Evolutionary conservation across 2,888 invertebrate species (phyloP).

Genomic region (Eupithecia centaureata): DNA sequence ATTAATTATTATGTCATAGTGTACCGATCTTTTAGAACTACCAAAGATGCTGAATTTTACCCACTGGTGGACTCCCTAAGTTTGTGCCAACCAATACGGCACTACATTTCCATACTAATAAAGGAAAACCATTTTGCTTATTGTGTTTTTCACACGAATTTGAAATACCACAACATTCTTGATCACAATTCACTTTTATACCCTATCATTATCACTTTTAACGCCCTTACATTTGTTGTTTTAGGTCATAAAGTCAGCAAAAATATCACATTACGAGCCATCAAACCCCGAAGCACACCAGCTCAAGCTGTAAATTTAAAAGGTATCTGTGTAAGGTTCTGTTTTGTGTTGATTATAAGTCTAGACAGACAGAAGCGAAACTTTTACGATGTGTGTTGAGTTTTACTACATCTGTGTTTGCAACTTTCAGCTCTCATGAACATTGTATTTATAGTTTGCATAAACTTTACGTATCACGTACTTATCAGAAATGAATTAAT

Average conservation of each 20-base stretch:
- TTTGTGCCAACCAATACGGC: too few relatives aligned
- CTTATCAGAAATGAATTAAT: background rate
- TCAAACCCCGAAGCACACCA: background rate
- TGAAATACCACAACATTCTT: background rate
- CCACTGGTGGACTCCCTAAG: too few relatives aligned
- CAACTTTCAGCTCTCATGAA: background rate
- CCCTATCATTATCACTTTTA: background rate
- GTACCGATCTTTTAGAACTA: too few relatives aligned
- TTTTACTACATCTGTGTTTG: background rate
- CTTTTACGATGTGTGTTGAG: background rate
- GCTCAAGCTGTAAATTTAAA: background rate
- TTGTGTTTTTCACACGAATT: background rate
- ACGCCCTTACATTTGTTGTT: background rate
- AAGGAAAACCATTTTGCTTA: too few relatives aligned
- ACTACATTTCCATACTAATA: too few relatives aligned
- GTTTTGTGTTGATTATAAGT: background rate
- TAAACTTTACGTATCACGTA: background rate
- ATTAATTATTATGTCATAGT: too few relatives aligned
- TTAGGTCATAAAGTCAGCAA: background rate
- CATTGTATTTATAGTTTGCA: background rate
- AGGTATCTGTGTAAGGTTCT: too few relatives aligned
- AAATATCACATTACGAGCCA: background rate
- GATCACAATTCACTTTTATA: background rate
- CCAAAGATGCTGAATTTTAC: too few relatives aligned
- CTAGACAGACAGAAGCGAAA: background rate